Conservation (phyloP, 1,140 invertebrate genomes). For the Protaetia brevitarsis region DNA sequence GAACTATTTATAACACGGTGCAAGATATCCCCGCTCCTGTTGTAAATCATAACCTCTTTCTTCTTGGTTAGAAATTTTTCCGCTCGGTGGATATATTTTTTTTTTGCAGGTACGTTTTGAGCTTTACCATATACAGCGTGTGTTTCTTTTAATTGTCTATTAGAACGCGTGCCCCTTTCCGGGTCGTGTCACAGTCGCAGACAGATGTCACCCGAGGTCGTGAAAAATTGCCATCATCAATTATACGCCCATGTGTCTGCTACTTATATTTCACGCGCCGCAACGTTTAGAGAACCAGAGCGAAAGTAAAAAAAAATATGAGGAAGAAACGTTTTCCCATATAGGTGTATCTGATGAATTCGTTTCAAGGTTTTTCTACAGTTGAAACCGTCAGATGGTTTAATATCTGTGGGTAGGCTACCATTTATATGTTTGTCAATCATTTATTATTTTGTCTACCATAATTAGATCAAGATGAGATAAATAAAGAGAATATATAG, state of each 20-base stretch:
- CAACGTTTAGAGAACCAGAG: neutral
- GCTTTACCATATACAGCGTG: neutral
- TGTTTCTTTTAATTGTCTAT: constrained; percentile 36
- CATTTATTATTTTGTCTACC: too few relatives aligned
- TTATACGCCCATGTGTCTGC: constrained; percentile 36
- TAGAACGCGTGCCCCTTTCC: constrained; percentile 34
- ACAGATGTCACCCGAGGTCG: constrained; percentile 35
- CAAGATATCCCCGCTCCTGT: neutral
- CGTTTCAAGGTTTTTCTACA: constrained; percentile 2
- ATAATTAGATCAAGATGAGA: too few relatives aligned
- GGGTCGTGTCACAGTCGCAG: constrained; percentile 28
- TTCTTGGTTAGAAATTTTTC: neutral
- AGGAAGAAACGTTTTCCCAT: neutral
- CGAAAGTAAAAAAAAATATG: neutral
- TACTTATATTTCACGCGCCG: constrained; percentile 9
- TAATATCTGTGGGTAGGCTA: too few relatives aligned
- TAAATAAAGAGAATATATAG: too few relatives aligned
- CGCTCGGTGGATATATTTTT: too few relatives aligned
- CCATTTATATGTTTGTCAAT: too few relatives aligned
- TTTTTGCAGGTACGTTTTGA: too few relatives aligned
- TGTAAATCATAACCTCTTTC: neutral
- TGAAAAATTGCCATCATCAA: constrained; percentile 40
- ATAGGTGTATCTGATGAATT: neutral
- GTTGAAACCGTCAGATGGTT: too few relatives aligned
- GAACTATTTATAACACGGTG: neutral